Percentiles rank a stretch among this genome's conserved stretches.
Evolutionary conservation across 2,888 invertebrate genomes (phyloP).

Genomic region (Parnassius orleans): DNA sequence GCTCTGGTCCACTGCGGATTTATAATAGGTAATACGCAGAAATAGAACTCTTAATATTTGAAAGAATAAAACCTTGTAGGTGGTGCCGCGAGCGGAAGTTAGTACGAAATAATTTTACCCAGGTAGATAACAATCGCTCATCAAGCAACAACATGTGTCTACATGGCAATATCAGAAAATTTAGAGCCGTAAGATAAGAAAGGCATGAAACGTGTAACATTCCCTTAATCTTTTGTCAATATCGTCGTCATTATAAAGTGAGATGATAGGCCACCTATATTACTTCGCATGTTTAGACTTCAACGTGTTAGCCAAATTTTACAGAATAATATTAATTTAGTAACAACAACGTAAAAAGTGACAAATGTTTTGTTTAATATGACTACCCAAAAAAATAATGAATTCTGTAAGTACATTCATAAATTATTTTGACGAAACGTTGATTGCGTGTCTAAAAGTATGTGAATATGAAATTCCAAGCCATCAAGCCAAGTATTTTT

Average conservation of each 20-base stretch:
- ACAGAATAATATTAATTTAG: constrained; percentile 12
- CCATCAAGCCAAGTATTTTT: no score
- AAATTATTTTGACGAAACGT: background rate
- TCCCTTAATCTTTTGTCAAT: constrained; percentile 69
- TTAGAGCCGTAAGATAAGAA: constrained; percentile 55
- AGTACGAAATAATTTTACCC: background rate
- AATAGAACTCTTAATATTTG: no score
- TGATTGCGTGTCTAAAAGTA: no score
- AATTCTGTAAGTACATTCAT: constrained; percentile 63
- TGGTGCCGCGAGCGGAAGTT: background rate
- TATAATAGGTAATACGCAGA: no score
- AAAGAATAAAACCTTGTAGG: no score
- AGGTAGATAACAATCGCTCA: constrained; percentile 21
- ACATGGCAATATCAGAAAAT: constrained; percentile 41
- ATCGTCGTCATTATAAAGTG: constrained; percentile 55
- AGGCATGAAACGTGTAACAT: constrained; percentile 45
- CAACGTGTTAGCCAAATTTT: constrained; percentile 10
- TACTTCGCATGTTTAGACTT: constrained; percentile 9
- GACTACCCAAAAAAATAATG: constrained; percentile 55
- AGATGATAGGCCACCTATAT: constrained; percentile 40
- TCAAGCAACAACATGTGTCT: constrained; percentile 17
- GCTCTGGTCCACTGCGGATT: no score
- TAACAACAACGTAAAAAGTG: constrained; percentile 1
- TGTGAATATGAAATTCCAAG: no score
- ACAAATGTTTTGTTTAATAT: constrained; percentile 28